phyloP scores from a whole-genome alignment of 2,797 vertebrate genomes.

The Molossus molossus region DNA sequence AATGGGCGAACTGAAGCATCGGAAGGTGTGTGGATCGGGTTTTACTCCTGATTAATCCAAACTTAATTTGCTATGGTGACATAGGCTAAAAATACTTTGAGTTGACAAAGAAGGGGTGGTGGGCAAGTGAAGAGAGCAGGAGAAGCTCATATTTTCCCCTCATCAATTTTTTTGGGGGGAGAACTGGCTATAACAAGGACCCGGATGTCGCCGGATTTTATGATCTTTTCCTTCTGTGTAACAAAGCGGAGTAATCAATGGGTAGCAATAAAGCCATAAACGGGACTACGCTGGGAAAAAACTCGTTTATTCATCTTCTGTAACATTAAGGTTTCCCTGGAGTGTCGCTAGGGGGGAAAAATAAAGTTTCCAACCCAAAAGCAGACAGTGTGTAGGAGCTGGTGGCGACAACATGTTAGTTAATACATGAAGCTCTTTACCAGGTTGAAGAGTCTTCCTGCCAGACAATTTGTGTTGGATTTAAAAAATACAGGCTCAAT shows the following conservation, averaged over 20 bases:
- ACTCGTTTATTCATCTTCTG: slow-evolving; percentile 90
- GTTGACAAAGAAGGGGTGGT: slow-evolving; percentile 85
- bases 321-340: slow-evolving; percentile 89
- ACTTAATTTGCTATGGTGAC: slow-evolving; percentile 79
- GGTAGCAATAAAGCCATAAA: slow-evolving; percentile 93
- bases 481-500: slow-evolving; percentile 66
- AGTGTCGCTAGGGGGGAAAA: slow-evolving; percentile 86
- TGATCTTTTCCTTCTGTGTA: slow-evolving; percentile 93
- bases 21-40: slow-evolving; percentile 78
- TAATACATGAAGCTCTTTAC: slow-evolving; percentile 69
- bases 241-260: slow-evolving; percentile 93
- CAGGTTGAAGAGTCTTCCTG: slow-evolving; percentile 68
- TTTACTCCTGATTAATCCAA: slow-evolving; percentile 77
- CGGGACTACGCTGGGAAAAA: slow-evolving; percentile 88
- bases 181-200: slow-evolving; percentile 89
- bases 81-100: slow-evolving; percentile 83
- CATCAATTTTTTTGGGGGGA: slow-evolving; percentile 66
- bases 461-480: slow-evolving; percentile 70
- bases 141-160: slow-evolving; percentile 83
- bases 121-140: slow-evolving; percentile 48
- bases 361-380: slow-evolving; percentile 89
- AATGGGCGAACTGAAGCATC: slow-evolving; percentile 47
- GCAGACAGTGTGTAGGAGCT: slow-evolving; percentile 81
- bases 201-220: slow-evolving; percentile 92
- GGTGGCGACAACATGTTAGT: slow-evolving; percentile 79